Evolutionary conservation across 2,113 vertebrate species (phyloP).

Genomic region (Danionella cerebrum): DNA sequence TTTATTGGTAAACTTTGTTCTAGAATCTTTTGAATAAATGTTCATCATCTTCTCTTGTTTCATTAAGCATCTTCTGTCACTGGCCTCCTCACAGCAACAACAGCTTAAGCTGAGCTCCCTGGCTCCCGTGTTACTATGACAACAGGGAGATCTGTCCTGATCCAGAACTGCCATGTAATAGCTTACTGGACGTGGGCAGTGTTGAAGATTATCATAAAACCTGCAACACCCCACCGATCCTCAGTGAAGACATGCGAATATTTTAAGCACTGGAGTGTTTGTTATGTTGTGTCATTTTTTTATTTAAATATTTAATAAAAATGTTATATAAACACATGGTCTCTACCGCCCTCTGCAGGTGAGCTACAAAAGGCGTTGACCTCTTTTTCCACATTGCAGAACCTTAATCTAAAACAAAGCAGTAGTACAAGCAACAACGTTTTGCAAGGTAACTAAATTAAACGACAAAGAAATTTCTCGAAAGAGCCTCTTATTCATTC

Average conservation of each 20-base stretch:
- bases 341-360: conserved; percentile 27
- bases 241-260: neutral
- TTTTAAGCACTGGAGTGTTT: neutral
- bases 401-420: conserved; percentile 42
- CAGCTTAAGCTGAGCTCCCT: conserved; percentile 29
- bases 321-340: neutral
- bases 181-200: neutral
- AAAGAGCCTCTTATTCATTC: conserved; percentile 8
- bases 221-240: neutral
- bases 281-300: neutral
- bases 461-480: conserved; percentile 35
- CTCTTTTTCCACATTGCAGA: conserved; percentile 58
- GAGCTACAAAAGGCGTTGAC: conserved; percentile 39
- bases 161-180: neutral
- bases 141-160: conserved; percentile 50
- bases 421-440: neutral
- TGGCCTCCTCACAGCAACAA: conserved; percentile 39
- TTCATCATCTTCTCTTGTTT: conserved; percentile 43
- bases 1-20: neutral
- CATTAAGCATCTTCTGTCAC: conserved; percentile 32
- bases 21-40: neutral
- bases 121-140: conserved; percentile 56
- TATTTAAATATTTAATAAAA: neutral
- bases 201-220: neutral
- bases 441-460: conserved; percentile 46